These are phyloP conservation scores for Clinocottus analis DNA, from an alignment of 2,113 vertebrate genomes.

Conservation along the genomic window DNA sequence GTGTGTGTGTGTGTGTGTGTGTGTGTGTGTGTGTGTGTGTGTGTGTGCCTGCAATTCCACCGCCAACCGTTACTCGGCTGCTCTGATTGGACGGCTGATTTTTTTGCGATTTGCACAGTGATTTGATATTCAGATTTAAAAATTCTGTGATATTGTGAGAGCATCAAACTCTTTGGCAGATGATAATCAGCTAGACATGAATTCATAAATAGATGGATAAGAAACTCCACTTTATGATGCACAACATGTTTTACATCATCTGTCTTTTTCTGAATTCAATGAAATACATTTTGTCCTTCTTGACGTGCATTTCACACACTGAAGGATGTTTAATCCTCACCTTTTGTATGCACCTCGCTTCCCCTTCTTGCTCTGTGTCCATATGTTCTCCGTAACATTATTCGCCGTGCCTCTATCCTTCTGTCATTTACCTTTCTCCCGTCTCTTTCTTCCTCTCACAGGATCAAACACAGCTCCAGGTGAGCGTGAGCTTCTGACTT, in stretches of 20 bases:
- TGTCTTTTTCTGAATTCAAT: constrained; percentile 27
- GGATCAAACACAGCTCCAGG: constrained; percentile 51
- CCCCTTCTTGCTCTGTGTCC: constrained; percentile 35
- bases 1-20: constrained; percentile 17
- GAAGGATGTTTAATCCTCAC: constrained; percentile 30
- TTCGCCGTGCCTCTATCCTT: constrained; percentile 33
- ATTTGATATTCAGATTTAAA: constrained; percentile 66
- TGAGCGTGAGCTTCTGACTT: constrained; percentile 33
- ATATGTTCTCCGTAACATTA: constrained; percentile 34
- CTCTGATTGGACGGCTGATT: constrained; percentile 66
- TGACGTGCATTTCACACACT: constrained; percentile 47
- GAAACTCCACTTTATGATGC: background rate
- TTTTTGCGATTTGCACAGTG: constrained; percentile 61
- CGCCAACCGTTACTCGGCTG: constrained; percentile 17
- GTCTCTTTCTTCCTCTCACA: constrained; percentile 34
- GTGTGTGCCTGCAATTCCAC: constrained; percentile 38
- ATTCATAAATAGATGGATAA: background rate
- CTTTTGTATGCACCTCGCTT: constrained; percentile 47
- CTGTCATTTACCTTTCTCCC: constrained; percentile 32
- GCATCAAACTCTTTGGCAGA: background rate
- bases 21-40: constrained; percentile 11
- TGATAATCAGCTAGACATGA: background rate
- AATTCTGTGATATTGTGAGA: constrained; percentile 33
- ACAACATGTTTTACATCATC: background rate
- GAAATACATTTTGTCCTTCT: constrained; percentile 37